Base-by-base conservation (phyloP, 2,113 vertebrate genomes). In the Indicator maculatus region DNA sequence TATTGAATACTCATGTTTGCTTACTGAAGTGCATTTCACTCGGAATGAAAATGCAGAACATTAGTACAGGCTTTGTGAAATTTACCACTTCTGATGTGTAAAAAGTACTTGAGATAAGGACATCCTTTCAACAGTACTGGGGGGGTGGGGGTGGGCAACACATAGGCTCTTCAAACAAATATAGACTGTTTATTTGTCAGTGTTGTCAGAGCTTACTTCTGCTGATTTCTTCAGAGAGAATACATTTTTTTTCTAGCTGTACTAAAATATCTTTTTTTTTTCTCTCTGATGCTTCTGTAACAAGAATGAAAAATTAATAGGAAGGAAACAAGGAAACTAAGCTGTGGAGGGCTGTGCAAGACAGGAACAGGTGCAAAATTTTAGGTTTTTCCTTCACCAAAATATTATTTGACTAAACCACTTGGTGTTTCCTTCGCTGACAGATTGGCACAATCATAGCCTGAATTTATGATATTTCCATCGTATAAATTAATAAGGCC, bases 21-120 rank as follows among this genome's bases (percentile, higher is more conserved):
- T 95, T 95, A 97, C 96, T 98, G 95, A 98, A 98, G 96, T 97
- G 96, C 95, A 89, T 97, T 98, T 98, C 97, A 97, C 96, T 97
- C 95, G 97, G 97, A 98, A 97, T 96, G 90, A 95, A 97, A 98
- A 98, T 97, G 96, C 96, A 97, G 97, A 98, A 97, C 97, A 97
- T 97, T 98, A 98, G 97, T 96, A 93, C 94, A 93, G 87, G 95
- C 97, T 98, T 98, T 97, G 98, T 98, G 96, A 97, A 98, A 98
- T 97, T 96, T 97, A 93, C 96, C 97, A 96, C 98, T 98, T 97
- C 92, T 91, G 92, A 97, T 97, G 96, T 93, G 93, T 98, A 97
- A 97, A 98, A 98, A 97, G 97, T 98, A 97, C 98, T 99, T 97
- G 97, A 98, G 97, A 98, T 98, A 97, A 98, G 97, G 93, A 98